These are phyloP conservation scores for Sebastes itinus DNA, from an alignment of 2,797 vertebrate species.

Conservation along the genomic window DNA sequence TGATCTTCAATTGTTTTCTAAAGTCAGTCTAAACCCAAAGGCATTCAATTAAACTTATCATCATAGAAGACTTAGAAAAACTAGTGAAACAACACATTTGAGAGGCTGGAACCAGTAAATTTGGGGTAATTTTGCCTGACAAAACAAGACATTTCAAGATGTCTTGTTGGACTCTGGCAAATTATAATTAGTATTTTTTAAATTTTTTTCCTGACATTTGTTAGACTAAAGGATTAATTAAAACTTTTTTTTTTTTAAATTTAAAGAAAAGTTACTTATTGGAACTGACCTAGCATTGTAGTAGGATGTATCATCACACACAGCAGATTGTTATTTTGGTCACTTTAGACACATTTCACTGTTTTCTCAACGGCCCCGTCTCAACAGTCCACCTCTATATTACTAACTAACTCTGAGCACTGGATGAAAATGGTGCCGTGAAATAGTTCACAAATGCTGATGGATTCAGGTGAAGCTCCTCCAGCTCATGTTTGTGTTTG, in stretches of 20 bases:
- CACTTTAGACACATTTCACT: not conserved
- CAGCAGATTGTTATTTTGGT: not conserved
- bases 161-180: not conserved
- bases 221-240: not conserved
- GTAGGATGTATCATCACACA: not conserved
- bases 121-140: not conserved
- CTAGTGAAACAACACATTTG: not conserved
- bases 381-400: not conserved
- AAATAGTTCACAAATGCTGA: conserved; percentile 17
- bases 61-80: not conserved
- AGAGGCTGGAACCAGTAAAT: not conserved
- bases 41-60: not conserved
- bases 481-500: conserved; percentile 45
- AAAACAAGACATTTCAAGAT: not conserved
- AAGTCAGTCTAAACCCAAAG: not conserved
- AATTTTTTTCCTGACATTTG: not conserved
- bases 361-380: not conserved
- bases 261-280: not conserved
- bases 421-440: not conserved
- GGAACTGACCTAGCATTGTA: not conserved
- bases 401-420: not conserved
- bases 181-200: too few relatives aligned
- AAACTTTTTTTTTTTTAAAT: not conserved
- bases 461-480: conserved; percentile 20
- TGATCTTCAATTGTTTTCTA: not conserved